phyloP scores from a whole-genome alignment of 2,888 invertebrate genomes.

The Heliconius aoede region DNA sequence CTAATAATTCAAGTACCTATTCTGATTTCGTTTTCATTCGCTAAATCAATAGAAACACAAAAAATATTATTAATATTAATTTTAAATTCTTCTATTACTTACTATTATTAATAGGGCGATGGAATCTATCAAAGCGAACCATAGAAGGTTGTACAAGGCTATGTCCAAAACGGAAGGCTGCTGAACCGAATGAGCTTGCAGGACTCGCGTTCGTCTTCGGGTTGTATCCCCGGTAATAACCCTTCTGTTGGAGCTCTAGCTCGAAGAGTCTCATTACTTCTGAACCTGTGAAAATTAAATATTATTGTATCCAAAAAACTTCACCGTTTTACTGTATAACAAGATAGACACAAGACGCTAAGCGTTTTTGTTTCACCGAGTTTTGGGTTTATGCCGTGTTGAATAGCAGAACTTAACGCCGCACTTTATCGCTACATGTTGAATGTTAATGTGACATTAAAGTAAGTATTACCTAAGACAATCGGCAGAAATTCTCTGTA shows the following conservation, averaged over 20 bases:
- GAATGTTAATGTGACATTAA: too few relatives aligned
- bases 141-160: slow-evolving; percentile 92
- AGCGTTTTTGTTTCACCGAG: too few relatives aligned
- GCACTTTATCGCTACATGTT: too few relatives aligned
- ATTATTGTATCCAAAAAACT: too few relatives aligned
- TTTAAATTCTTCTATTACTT: slow-evolving; percentile 60
- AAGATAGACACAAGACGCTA: too few relatives aligned
- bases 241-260: slow-evolving; percentile 86
- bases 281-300: slow-evolving; percentile 74
- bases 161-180: slow-evolving; percentile 94
- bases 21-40: too few relatives aligned
- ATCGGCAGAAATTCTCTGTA: slow-evolving; percentile 93
- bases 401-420: background rate
- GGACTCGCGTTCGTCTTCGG: slow-evolving; percentile 88
- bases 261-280: slow-evolving; percentile 91
- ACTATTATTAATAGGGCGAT: slow-evolving; percentile 89
- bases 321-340: too few relatives aligned
- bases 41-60: background rate
- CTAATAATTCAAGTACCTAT: too few relatives aligned
- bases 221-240: slow-evolving; percentile 89
- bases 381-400: too few relatives aligned
- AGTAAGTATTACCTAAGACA: slow-evolving; percentile 83
- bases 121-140: slow-evolving; percentile 88
- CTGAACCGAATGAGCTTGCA: slow-evolving; percentile 91
- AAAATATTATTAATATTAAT: background rate